Base-by-base conservation (phyloP, 2,888 invertebrate genomes). In the Melinaea marsaeus region DNA sequence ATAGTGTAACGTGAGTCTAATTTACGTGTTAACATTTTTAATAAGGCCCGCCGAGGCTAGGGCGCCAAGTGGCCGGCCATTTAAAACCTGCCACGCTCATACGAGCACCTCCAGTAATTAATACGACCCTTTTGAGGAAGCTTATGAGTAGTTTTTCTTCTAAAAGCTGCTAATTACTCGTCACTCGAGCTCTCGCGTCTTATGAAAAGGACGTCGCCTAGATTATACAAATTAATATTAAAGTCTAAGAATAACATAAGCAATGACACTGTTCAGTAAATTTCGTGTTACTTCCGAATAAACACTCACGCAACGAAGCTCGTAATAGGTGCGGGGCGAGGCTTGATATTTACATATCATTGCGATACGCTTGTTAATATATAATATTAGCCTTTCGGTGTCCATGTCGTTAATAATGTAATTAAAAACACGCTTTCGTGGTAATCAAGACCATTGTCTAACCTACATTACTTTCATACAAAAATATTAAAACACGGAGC, bases 1-100 rank as follows among this genome's bases (percentile, higher is more conserved):
- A 89, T 90, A 83, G 79, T 79, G 74, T 76, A 79, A 79, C 77
- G 80, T 75, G 70, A 81, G 86, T 88, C 89, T 90, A 88, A 90
- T 89, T 90, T 90, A 88, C 88, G 87, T 84, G 89, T 89, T 88
- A 88, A 88, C 88, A 84, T 88, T 90, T 90, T 90, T 90, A 89
- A 90, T 90, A 90, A 90, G 89, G 87, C 86, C 81, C 67, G 79
- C 80, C 81, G 78, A 81, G 79, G 83, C 85, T 84, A 82, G 90
- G 90, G 90, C 80, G 87, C 79, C 81, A 88, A 90, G 90, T 90
- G 88, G 90, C 84, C 86, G 84, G 86, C 84, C 86, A 84, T 88
- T 89, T 88, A 86, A 79, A 82, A 79, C 79, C 79, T 78, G 72
- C 81, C 72, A 78, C 83, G 82, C 85, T 85, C 84, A 79, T 81